phyloP scores from a whole-genome alignment of 1,140 invertebrate species.

The Holotrichia oblita region DNA sequence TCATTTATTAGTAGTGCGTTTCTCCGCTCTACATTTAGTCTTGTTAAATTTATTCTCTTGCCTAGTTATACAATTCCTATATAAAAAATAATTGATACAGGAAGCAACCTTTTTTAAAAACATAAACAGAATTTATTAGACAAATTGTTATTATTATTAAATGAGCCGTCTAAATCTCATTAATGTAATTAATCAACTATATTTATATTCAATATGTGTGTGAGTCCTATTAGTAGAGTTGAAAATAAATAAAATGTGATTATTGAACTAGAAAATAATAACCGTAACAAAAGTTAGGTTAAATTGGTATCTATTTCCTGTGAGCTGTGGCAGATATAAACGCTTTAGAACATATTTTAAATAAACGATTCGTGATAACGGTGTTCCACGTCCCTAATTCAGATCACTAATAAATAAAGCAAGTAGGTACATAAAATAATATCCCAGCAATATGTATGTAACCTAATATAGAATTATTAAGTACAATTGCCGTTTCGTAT shows the following conservation, averaged over 20 bases:
- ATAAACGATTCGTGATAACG: conserved; percentile 26
- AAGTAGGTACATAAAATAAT: conserved; percentile 6
- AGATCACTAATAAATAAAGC: conserved; percentile 8
- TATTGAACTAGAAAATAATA: conserved; percentile 34
- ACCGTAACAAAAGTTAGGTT: conserved; percentile 30
- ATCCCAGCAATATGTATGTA: not conserved
- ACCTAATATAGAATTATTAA: not conserved
- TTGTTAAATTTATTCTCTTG: no score
- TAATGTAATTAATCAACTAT: not conserved
- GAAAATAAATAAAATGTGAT: conserved; percentile 14
- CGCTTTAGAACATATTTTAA: conserved; percentile 17
- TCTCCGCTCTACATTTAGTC: no score
- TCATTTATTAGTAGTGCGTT: no score
- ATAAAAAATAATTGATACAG: no score
- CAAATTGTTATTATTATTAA: no score
- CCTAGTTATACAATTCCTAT: no score
- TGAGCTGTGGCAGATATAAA: conserved; percentile 14
- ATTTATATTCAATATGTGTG: not conserved
- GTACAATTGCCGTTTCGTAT: not conserved
- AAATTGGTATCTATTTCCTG: conserved; percentile 29
- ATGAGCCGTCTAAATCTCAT: not conserved
- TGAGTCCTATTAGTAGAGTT: not conserved
- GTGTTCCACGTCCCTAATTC: conserved; percentile 35
- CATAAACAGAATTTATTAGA: no score
- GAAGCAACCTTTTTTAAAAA: no score